phyloP scores from a whole-genome alignment of 2,113 vertebrate genomes.

The Myrmecobius fasciatus region DNA sequence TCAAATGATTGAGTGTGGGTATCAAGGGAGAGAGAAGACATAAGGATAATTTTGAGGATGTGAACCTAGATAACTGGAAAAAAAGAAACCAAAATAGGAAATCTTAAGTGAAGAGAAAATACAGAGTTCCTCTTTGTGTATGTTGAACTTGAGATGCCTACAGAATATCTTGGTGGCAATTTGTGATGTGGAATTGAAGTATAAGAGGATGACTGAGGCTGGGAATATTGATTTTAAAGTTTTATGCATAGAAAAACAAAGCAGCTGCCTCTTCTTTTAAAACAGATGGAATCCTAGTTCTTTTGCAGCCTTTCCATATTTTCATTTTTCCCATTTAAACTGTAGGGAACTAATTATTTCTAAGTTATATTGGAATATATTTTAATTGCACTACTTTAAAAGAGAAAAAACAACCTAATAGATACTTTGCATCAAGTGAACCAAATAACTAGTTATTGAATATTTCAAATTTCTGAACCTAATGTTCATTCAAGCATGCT shows the following conservation, averaged over 20 bases:
- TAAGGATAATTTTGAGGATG: not conserved
- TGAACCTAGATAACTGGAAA: not conserved
- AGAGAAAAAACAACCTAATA: slow-evolving; percentile 68
- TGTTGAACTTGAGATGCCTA: not conserved
- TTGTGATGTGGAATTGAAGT: not conserved
- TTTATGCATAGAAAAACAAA: not conserved
- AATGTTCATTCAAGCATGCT: slow-evolving; percentile 56
- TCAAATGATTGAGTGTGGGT: not conserved
- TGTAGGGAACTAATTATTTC: slow-evolving; percentile 54
- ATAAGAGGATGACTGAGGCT: not conserved
- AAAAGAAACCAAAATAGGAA: not conserved
- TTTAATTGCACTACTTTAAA: slow-evolving; percentile 59
- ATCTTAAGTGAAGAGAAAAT: not conserved
- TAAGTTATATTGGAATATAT: slow-evolving; percentile 56
- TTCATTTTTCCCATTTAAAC: slow-evolving; percentile 47
- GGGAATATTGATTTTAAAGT: not conserved
- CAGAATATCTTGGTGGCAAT: not conserved
- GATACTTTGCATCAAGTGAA: slow-evolving; percentile 70
- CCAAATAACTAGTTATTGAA: slow-evolving; percentile 63
- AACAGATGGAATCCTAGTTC: not conserved
- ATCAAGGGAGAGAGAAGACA: not conserved
- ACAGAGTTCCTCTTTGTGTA: not conserved
- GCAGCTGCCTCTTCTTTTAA: not conserved
- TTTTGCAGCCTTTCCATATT: not conserved
- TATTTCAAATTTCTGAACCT: slow-evolving; percentile 69